phyloP scores from a whole-genome alignment of 2,113 vertebrate genomes.

The Atlantisia rogersi region DNA sequence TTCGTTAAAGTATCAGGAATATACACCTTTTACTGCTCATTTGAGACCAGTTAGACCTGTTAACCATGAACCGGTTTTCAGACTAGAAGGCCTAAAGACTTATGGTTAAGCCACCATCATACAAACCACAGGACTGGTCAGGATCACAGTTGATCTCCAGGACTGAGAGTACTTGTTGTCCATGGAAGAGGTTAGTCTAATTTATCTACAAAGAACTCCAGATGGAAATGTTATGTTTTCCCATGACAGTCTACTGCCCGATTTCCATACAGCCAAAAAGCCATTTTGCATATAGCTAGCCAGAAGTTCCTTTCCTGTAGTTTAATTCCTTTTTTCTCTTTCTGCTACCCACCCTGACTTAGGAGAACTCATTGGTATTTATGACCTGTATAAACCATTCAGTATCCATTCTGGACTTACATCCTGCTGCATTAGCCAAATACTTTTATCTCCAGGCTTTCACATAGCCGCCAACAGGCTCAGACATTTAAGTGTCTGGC shows the following conservation, averaged over 20 bases:
- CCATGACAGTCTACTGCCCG: background rate
- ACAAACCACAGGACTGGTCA: background rate
- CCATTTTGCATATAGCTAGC: background rate
- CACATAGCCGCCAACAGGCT: background rate
- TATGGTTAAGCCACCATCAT: background rate
- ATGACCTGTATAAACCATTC: background rate
- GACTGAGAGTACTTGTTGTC: background rate
- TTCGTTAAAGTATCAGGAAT: background rate
- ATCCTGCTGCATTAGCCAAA: background rate
- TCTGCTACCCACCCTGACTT: background rate
- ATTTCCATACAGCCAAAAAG: background rate
- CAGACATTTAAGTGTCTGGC: background rate
- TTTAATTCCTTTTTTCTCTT: background rate
- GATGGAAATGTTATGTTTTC: rapidly evolving
- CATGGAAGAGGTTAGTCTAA: background rate
- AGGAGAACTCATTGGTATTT: background rate
- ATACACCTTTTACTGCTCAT: background rate
- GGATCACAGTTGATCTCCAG: background rate
- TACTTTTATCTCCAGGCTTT: background rate
- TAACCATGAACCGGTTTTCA: background rate
- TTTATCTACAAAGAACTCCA: background rate
- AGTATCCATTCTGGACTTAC: background rate
- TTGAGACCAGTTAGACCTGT: background rate
- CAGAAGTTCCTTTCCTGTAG: background rate
- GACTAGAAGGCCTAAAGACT: background rate